Base-by-base conservation (phyloP, 2,888 invertebrate species). In the Eupithecia abbreviata region DNA sequence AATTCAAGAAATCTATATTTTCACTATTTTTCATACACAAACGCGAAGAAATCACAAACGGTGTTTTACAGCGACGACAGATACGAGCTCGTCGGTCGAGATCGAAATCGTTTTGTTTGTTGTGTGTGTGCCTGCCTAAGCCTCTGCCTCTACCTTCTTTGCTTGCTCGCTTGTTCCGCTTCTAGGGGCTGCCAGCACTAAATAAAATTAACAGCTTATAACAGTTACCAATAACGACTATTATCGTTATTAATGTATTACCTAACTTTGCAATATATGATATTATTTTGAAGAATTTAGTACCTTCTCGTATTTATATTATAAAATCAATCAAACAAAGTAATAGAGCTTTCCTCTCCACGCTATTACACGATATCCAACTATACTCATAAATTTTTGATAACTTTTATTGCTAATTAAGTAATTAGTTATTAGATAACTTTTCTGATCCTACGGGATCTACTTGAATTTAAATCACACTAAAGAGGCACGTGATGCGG, bases 1-100 rank as follows among this genome's bases (percentile, higher is more conserved):
- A 84, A 90, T 91, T 90, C 87, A 90, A 80, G 78, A 87, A 87
- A 87, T 83, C 76, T 13, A 76, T 41, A 72, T 82, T 85, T 84
- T 82, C 83, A 86, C 82, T 83, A 80, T 82, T 88, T 91, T 93
- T 92, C 89, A 91, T 91, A 90, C 90, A 91, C 86, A 91, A 92
- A 90, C 87, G 83, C 88, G 88, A 87, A 83, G 83, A 68, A 82
- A 84, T 84, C 84, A 72, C 79, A 78, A 79, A 78, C 66, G 74
- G 84, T 83, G 82, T 62, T 83, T 79, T 80, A 70, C 77, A 74
- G 80, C 82, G 82, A 79, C 87, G 86, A 89, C 88, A 88, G 84
- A 84, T 83, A 84, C 89, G 78, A 86, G 82, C 85, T 84, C 88
- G 86, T 87, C 89, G 79, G 86, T 83, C 88, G 84, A 82, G 86